A percentile compares a stretch with the other conserved stretches of the same genome.
Evolutionary conservation across 2,888 invertebrate genomes (phyloP).

Genomic region (Actias luna): DNA sequence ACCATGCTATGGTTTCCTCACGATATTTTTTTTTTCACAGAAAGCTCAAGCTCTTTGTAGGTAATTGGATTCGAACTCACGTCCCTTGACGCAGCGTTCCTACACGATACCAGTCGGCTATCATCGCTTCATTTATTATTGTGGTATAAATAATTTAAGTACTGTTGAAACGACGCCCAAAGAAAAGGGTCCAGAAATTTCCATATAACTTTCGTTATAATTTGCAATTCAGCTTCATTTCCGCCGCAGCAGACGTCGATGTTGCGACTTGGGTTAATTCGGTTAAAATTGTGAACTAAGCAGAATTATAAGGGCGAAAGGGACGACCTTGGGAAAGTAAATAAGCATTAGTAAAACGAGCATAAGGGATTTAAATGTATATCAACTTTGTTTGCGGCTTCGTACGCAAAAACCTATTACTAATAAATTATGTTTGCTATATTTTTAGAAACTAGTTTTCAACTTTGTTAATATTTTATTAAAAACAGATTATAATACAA

Average conservation of each 20-base stretch:
- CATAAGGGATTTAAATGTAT: background rate
- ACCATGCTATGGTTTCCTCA: too few species aligned
- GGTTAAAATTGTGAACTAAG: background rate
- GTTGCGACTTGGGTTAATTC: background rate
- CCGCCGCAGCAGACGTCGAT: background rate
- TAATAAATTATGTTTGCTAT: too few species aligned
- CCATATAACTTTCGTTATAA: background rate
- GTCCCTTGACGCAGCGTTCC: too few species aligned
- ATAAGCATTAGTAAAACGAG: background rate
- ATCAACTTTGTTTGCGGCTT: too few species aligned
- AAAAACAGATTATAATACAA: too few species aligned
- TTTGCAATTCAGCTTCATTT: conserved; percentile 2
- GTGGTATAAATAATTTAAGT: background rate
- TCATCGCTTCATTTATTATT: background rate
- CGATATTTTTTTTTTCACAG: too few species aligned
- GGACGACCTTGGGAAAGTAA: background rate
- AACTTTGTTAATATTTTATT: too few species aligned
- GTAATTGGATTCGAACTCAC: too few species aligned
- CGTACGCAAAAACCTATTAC: too few species aligned
- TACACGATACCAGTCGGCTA: too few species aligned
- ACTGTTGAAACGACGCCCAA: background rate
- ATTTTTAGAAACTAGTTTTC: too few species aligned
- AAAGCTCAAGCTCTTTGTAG: too few species aligned
- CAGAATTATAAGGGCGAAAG: background rate
- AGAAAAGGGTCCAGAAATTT: background rate